These are phyloP conservation scores for Thunnus thynnus DNA, from an alignment of 2,113 vertebrate genomes.

Conservation along the genomic window DNA sequence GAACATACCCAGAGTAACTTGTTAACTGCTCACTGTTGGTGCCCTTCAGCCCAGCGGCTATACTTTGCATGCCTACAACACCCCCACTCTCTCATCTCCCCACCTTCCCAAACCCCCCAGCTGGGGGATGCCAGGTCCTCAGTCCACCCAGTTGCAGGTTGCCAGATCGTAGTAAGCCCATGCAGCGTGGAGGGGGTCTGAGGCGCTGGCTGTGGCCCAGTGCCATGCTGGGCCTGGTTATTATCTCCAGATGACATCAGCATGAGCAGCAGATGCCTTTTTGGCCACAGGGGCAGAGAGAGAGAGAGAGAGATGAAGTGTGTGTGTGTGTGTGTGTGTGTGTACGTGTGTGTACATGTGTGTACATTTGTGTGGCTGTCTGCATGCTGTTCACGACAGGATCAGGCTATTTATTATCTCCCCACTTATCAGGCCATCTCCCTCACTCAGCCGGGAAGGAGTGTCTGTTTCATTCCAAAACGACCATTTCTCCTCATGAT, in stretches of 20 bases:
- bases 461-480: slow-evolving; percentile 57
- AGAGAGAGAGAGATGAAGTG: background rate
- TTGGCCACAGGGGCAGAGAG: slow-evolving; percentile 74
- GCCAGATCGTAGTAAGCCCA: slow-evolving; percentile 67
- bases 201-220: slow-evolving; percentile 65
- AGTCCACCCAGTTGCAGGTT: slow-evolving; percentile 45
- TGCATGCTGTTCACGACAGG: slow-evolving; percentile 58
- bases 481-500: slow-evolving; percentile 38
- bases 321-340: slow-evolving; percentile 1
- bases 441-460: slow-evolving; percentile 48
- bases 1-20: slow-evolving; percentile 27
- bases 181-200: slow-evolving; percentile 57
- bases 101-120: slow-evolving; percentile 9
- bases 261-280: slow-evolving; percentile 83
- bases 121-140: slow-evolving; percentile 59
- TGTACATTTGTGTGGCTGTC: background rate
- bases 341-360: slow-evolving; percentile 6
- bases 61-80: slow-evolving; percentile 27
- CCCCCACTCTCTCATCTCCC: slow-evolving; percentile 9
- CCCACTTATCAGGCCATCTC: slow-evolving; percentile 71
- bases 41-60: slow-evolving; percentile 25
- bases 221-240: slow-evolving; percentile 80
- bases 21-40: slow-evolving; percentile 45
- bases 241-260: slow-evolving; percentile 86
- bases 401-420: slow-evolving; percentile 77